phyloP scores from a whole-genome alignment of 2,113 vertebrate genomes.

The Pomatorhinus ruficollis region DNA sequence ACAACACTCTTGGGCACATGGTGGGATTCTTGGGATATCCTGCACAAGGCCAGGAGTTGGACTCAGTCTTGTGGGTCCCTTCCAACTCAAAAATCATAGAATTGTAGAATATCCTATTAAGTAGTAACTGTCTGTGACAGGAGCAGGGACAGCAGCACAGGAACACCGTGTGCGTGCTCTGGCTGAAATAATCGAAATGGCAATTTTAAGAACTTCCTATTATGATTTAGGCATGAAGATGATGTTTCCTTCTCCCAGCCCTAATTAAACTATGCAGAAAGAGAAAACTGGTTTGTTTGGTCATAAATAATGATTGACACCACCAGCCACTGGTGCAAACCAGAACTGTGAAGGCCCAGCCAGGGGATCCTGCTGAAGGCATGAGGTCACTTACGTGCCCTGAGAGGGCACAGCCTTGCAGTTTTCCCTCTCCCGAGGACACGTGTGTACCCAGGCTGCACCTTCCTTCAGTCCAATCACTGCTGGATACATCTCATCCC shows the following conservation, averaged over 20 bases:
- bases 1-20: neutral
- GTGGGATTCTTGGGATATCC: neutral
- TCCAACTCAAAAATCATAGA: neutral
- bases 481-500: neutral
- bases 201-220: neutral
- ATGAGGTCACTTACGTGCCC: accelerated
- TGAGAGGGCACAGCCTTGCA: accelerated
- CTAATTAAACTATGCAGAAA: neutral
- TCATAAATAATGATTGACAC: neutral
- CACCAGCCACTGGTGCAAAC: neutral
- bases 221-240: neutral
- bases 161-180: accelerated
- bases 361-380: neutral
- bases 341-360: neutral
- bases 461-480: accelerated
- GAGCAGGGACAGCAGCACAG: neutral
- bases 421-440: accelerated
- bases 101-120: neutral
- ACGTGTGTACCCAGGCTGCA: accelerated
- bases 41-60: neutral
- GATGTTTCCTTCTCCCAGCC: neutral
- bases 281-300: neutral
- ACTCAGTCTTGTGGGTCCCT: neutral
- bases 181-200: neutral
- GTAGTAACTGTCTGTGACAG: neutral